phyloP scores from a whole-genome alignment of 2,113 vertebrate genomes.

The Phodopus roborovskii region DNA sequence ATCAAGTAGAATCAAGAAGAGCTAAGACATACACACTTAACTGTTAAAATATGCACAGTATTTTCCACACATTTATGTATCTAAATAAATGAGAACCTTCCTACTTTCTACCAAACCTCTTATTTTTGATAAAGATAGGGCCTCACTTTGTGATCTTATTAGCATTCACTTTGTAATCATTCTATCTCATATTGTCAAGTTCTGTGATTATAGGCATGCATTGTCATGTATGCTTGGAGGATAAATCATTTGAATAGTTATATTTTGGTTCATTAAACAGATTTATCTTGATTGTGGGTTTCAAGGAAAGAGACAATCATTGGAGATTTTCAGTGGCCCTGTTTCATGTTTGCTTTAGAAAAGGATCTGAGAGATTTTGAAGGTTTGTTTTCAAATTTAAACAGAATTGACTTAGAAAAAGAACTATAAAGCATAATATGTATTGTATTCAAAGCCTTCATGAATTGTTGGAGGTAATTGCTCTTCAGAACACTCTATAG shows the following conservation, averaged over 20 bases:
- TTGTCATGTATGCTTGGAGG: accelerated
- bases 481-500: background rate
- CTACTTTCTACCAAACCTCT: too few relatives aligned
- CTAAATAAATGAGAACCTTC: background rate
- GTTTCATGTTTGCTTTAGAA: background rate
- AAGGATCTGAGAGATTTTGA: background rate
- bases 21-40: too few relatives aligned
- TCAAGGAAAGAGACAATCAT: background rate
- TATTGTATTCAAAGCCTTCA: background rate
- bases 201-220: too few relatives aligned
- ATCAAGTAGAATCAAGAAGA: background rate
- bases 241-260: background rate
- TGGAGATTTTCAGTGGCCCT: background rate
- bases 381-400: background rate
- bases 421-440: background rate
- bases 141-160: background rate
- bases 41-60: too few relatives aligned
- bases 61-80: background rate
- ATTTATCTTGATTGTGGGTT: background rate
- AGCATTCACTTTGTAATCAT: background rate
- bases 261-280: background rate
- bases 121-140: background rate
- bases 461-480: background rate
- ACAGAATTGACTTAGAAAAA: background rate
- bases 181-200: background rate